These are phyloP conservation scores for Zele albiditarsus DNA, from an alignment of 2,888 invertebrate genomes.

Conservation along the genomic window DNA sequence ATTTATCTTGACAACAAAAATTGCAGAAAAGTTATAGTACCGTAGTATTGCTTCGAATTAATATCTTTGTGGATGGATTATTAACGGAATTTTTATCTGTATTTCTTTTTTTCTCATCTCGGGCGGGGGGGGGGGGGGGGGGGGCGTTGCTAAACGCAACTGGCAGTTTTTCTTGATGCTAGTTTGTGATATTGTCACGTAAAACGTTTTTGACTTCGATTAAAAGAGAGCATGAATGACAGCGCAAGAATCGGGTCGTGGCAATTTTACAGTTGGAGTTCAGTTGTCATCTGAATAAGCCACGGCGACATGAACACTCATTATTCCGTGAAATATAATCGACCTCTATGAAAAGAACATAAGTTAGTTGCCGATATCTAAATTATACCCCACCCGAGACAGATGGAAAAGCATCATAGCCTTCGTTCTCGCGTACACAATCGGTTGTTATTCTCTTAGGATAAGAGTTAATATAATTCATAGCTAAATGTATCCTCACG, in stretches of 20 bases:
- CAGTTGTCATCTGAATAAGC: not conserved
- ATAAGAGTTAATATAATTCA: constrained; percentile 47
- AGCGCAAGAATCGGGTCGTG: not conserved
- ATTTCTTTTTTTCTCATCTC: no score
- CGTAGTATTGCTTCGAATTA: not conserved
- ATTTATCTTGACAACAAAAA: not conserved
- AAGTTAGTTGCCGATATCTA: constrained; percentile 19
- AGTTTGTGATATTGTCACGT: no score
- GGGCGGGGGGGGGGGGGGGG: no score
- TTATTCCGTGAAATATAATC: constrained; percentile 38
- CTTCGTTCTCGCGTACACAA: constrained; percentile 68
- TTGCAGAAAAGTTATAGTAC: not conserved
- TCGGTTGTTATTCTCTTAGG: constrained; percentile 61
- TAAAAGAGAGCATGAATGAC: not conserved
- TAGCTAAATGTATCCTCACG: constrained; percentile 58
- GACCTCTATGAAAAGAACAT: constrained; percentile 14
- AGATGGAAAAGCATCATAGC: constrained; percentile 64
- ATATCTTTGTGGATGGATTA: not conserved
- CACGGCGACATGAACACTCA: not conserved
- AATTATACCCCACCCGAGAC: constrained; percentile 66
- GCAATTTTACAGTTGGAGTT: not conserved
- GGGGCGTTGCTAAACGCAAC: no score
- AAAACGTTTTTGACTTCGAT: not conserved
- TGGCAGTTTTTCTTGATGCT: no score
- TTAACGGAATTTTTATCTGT: not conserved